These are phyloP conservation scores for Mustela lutreola DNA, from an alignment of 2,113 vertebrate genomes.

Conservation along the genomic window DNA sequence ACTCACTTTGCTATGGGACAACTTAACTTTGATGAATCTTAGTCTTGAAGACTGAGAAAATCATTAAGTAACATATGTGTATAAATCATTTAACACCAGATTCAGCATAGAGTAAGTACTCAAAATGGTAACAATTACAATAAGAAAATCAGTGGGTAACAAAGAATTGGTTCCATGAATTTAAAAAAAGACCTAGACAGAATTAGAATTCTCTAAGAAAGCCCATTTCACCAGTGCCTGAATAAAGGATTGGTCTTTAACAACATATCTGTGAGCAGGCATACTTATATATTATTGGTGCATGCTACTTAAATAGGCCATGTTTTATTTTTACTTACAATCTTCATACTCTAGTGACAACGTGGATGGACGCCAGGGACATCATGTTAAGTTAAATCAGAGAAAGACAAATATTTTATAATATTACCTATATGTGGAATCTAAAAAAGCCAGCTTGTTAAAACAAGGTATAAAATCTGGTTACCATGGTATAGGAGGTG, in stretches of 20 bases:
- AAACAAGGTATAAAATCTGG: not conserved
- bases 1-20: not conserved
- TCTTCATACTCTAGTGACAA: not conserved
- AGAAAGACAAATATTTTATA: not conserved
- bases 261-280: no score
- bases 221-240: not conserved
- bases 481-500: not conserved
- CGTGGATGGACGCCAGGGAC: not conserved
- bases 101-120: not conserved
- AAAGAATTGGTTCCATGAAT: not conserved
- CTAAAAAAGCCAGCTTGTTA: not conserved
- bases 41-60: not conserved
- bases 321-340: not conserved
- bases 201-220: not conserved
- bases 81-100: not conserved
- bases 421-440: not conserved
- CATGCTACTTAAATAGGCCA: not conserved
- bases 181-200: not conserved
- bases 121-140: not conserved
- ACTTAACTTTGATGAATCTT: not conserved
- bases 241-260: not conserved
- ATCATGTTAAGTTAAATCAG: not conserved
- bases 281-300: not conserved
- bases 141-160: not conserved
- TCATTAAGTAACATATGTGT: not conserved